Evolutionary conservation across 1,140 invertebrate species (phyloP).

Genomic region (Plectrocnemia conspersa): DNA sequence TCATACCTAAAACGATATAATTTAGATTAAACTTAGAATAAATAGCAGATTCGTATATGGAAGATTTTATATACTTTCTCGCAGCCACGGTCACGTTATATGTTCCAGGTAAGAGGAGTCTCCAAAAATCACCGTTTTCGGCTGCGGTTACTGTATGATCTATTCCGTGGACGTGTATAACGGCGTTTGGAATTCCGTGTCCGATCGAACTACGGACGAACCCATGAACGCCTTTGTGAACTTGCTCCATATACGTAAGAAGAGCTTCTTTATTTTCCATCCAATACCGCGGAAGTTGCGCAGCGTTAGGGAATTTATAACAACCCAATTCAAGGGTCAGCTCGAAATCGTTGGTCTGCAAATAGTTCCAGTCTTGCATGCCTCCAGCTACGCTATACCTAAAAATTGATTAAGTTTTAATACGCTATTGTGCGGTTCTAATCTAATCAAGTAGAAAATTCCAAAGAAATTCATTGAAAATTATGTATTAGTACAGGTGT

Average conservation of each 20-base stretch:
- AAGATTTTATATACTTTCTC: constrained; percentile 48
- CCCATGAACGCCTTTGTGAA: constrained; percentile 83
- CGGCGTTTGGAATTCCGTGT: constrained; percentile 66
- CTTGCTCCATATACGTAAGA: constrained; percentile 82
- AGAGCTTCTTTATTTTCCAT: constrained; percentile 81
- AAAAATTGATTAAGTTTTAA: too few relatives aligned
- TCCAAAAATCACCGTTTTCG: constrained; percentile 86
- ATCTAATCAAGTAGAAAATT: background rate
- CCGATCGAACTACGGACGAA: constrained; percentile 76
- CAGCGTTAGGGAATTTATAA: constrained; percentile 78
- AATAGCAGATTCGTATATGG: constrained; percentile 4
- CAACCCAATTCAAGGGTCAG: constrained; percentile 94
- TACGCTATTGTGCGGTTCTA: background rate
- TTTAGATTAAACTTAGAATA: constrained; percentile 9
- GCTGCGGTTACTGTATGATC: constrained; percentile 67
- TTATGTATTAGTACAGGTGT: too few relatives aligned
- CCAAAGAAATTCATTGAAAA: background rate
- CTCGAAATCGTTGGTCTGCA: constrained; percentile 89
- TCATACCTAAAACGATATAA: constrained; percentile 56
- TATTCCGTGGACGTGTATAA: constrained; percentile 67
- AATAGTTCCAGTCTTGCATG: constrained; percentile 99
- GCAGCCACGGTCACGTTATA: constrained; percentile 78
- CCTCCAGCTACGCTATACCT: constrained; percentile 80
- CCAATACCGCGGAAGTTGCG: constrained; percentile 80
- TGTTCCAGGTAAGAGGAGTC: constrained; percentile 79